Evolutionary conservation across 2,113 vertebrate species (phyloP).

Genomic region (Pontoporia blainvillei): DNA sequence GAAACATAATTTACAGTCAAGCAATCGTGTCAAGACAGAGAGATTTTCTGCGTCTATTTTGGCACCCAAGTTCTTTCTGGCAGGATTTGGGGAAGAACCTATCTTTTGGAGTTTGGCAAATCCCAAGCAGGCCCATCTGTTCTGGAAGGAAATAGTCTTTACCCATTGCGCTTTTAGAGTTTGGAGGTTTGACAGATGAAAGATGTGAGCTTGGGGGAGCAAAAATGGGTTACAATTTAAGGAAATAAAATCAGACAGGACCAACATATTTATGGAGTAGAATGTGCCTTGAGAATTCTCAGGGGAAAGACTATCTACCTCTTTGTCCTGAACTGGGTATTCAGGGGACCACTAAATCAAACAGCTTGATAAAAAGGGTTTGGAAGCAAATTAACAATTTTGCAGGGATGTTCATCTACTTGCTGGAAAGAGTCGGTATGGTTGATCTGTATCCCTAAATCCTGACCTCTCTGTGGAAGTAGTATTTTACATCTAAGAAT

Average conservation of each 20-base stretch:
- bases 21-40: background rate
- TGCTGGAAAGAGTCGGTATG: background rate
- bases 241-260: background rate
- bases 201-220: background rate
- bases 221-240: background rate
- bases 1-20: slow-evolving; percentile 8
- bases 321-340: background rate
- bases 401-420: background rate
- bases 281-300: background rate
- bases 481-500: background rate
- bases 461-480: background rate
- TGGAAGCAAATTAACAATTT: background rate
- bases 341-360: background rate
- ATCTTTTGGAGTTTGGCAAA: slow-evolving; percentile 12
- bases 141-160: background rate
- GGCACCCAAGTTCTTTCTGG: background rate
- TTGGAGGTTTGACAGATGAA: background rate
- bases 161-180: background rate
- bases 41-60: slow-evolving; percentile 25
- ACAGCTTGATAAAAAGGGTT: background rate
- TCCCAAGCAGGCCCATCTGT: background rate
- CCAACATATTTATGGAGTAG: background rate
- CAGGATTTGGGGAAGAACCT: slow-evolving; percentile 6
- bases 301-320: background rate
- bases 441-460: background rate